These are phyloP conservation scores for Neolamprologus cancellatus DNA, from an alignment of 2,113 vertebrate species.

Conservation along the genomic window DNA sequence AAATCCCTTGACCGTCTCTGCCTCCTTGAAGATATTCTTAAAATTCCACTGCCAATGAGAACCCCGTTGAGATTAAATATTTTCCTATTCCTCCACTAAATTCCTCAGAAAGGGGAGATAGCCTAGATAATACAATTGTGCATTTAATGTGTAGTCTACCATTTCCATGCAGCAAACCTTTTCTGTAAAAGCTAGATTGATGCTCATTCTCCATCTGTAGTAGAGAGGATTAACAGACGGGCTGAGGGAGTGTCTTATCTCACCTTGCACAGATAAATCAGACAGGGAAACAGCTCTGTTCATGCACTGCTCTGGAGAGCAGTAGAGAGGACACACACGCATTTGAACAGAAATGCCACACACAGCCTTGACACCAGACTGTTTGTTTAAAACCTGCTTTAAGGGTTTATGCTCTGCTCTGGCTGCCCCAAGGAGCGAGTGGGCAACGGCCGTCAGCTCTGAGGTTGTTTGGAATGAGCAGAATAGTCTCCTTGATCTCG, in stretches of 20 bases:
- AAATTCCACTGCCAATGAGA: background rate
- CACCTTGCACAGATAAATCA: conserved; percentile 67
- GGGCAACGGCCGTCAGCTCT: background rate
- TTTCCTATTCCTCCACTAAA: background rate
- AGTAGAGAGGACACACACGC: conserved; percentile 3
- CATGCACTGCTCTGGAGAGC: conserved; percentile 5
- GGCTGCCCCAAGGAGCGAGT: conserved; percentile 27
- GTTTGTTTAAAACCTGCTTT: conserved; percentile 55
- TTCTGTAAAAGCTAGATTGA: conserved; percentile 16
- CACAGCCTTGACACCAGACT: conserved; percentile 10
- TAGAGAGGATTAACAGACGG: conserved; percentile 58
- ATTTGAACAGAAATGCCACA: conserved; percentile 42
- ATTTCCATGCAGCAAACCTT: conserved; percentile 19
- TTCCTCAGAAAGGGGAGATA: background rate
- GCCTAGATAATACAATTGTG: background rate
- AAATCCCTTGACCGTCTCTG: background rate
- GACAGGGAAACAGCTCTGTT: conserved; percentile 44
- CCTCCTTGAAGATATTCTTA: background rate
- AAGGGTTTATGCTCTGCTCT: conserved; percentile 38
- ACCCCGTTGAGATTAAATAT: background rate
- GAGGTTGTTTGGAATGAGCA: conserved; percentile 13
- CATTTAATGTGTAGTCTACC: background rate
- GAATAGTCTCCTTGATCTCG: conserved; percentile 39
- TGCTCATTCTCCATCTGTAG: conserved; percentile 42
- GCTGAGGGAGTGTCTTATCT: conserved; percentile 62